Percentiles rank a stretch among this genome's conserved stretches.
Evolutionary conservation across 2,797 vertebrate species (phyloP).

Genomic region (Trachops cirrhosus): DNA sequence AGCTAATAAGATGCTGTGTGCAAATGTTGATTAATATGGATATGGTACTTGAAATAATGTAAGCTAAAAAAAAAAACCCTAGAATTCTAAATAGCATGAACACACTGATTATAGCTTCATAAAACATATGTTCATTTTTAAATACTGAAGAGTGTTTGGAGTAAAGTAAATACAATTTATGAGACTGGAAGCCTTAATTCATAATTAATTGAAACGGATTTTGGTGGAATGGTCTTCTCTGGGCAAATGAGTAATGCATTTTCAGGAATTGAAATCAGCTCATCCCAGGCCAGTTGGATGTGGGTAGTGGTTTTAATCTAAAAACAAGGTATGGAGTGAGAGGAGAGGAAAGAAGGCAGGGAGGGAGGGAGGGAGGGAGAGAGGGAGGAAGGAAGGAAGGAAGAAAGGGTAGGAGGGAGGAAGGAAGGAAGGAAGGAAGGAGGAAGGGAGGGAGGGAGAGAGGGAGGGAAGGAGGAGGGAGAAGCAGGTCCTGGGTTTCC

Average conservation of each 20-base stretch:
- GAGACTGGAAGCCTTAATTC: not conserved
- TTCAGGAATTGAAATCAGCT: not conserved
- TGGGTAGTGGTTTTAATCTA: not conserved
- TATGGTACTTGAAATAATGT: not conserved
- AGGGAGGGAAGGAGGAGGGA: fast-evolving
- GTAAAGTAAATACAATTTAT: not conserved
- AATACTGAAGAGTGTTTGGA: not conserved
- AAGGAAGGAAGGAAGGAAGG: not conserved
- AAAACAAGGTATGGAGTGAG: not conserved
- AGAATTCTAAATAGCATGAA: constrained; percentile 17
- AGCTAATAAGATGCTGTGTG: constrained; percentile 17
- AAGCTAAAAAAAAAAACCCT: not conserved
- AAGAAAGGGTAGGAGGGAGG: too few relatives aligned
- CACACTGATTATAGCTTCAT: not conserved
- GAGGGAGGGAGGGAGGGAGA: too few relatives aligned
- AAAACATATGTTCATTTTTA: constrained; percentile 20
- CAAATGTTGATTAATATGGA: constrained; percentile 18
- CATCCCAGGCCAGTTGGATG: not conserved
- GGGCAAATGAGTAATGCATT: not conserved
- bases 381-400: too few relatives aligned
- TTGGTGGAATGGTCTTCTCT: not conserved
- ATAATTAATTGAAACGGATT: not conserved
- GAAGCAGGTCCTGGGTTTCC: not conserved
- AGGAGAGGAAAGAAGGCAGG: not conserved
- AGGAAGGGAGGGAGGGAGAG: too few relatives aligned